Base-by-base conservation (phyloP, 1,140 invertebrate species). In the Dufourea novaeangliae region DNA sequence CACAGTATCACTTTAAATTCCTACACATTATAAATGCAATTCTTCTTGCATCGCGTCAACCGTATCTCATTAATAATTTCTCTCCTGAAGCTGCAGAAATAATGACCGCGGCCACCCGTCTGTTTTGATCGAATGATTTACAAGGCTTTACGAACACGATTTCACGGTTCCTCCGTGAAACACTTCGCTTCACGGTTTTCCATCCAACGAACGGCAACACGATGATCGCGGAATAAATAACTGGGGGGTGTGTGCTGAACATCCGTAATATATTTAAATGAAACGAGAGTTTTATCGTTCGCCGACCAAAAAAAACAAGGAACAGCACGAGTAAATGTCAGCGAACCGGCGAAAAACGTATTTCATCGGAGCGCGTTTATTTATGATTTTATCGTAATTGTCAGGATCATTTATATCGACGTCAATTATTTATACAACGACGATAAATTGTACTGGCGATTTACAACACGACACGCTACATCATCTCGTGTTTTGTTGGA, bases 381-480 rank as follows among this genome's bases (percentile, higher is more conserved):
- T 61, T 62, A 62, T 22, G 68, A 70, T 59, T 70, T 39, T 29
- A 70, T 59, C 37, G 37, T 32, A 57, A 70, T 57, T 59, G 37
- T 59, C 52, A 22, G 52, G 22, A 57, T 6, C 37, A 41, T 70
- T 70, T 29, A 20, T 29, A 56, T 34, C 25, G 27, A n/a, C 37
- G 54, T 59, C 54, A 61, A 59, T 59, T 70, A 70, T 70, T 70
- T 44, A 44, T 29, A 17, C 2, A 20, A 2, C 12, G 37, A 5
- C 37, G 6, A 61, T 70, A 70, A 59, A 70, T 70, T 59, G 44
- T 59, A 50, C 17, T n/a, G 46, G n/a, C 20, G 7, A 17, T 2
- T 50, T 50, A 50, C n/a, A 50, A 50, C n/a, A 8, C 12, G 54
- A 8, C 2, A 22, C 0, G n/a, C 20, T 37, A 20, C 34, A 6